Conservation (phyloP, 2,797 vertebrate genomes). For the Chiroxiphia lanceolata region DNA sequence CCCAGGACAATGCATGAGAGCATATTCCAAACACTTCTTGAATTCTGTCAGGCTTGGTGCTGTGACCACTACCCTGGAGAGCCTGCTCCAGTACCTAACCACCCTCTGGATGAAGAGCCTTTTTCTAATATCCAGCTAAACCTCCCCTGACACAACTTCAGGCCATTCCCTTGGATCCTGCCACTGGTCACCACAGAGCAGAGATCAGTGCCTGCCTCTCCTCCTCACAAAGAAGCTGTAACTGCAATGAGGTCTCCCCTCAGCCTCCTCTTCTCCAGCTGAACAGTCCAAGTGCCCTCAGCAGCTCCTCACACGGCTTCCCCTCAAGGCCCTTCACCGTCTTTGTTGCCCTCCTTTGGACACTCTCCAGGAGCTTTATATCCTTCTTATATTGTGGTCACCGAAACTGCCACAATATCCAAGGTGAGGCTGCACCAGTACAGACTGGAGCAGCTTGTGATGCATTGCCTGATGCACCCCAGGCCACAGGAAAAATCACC, state of each 20-base stretch:
- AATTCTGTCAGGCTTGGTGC: accelerated
- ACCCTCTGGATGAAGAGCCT: accelerated
- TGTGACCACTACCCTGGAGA: background rate
- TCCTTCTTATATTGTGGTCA: accelerated
- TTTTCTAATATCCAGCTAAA: accelerated
- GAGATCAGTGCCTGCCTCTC: background rate
- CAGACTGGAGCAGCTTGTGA: background rate
- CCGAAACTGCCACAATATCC: accelerated
- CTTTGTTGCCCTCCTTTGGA: background rate
- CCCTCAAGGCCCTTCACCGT: background rate
- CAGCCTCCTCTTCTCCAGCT: background rate
- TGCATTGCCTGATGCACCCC: background rate
- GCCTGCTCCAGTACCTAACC: accelerated
- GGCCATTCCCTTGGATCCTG: background rate
- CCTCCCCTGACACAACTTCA: background rate
- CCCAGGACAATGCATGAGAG: background rate
- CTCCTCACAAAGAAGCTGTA: accelerated
- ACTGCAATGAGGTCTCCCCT: background rate
- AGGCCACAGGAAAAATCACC: background rate
- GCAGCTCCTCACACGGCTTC: accelerated
- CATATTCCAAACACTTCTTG: accelerated
- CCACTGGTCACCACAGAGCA: background rate
- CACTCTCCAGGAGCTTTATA: accelerated
- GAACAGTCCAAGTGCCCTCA: accelerated
- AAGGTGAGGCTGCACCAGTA: accelerated